Base-by-base conservation (phyloP, 2,113 vertebrate genomes). In the Cranoglanis bouderius region DNA sequence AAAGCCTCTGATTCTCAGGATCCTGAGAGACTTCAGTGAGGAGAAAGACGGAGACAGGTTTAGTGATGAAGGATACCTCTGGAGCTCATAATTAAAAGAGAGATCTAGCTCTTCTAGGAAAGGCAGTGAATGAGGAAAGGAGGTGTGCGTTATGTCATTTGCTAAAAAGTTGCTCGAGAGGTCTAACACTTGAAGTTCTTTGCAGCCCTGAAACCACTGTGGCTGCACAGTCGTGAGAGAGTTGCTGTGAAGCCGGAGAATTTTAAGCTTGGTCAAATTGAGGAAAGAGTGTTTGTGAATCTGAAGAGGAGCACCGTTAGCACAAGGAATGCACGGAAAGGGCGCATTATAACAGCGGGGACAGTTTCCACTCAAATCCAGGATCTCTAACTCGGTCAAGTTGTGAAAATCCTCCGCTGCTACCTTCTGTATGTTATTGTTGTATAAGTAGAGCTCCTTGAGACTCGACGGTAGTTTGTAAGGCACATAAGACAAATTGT, bases 361-460 rank as follows among this genome's bases (percentile, higher is more conserved):
- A 67, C 98, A 99, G 86, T 99, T 99, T 80, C 98, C 97, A 75
- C 97, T 98, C 4, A 99, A 93, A 86, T 99, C 98, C 1, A 99
- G 96, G 90, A 96, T 94, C 94, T 99, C 96, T 78, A 99, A 88
- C 57, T 96, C 94, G 1, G 90, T 89, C 90, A 99, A 92, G 87
- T 95, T 95, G 70, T 92, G 93, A 74, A 99, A 97, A 92, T 98
- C 97, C 5, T 95, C 57, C 13, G 95, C 90, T 19, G 91, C 90
- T 86, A 99, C 92, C 0, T 86, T 65, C 57, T 95, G 38, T 85
- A 99, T 97, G 63, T 94, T 93, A 63, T 99, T 99, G 82, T 99
- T 99, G 88, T 99, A 97, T 90, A 99, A 95, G 85, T 98, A 97
- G 32, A 99, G 87, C 92, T 98, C 95, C 59, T 88, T 97, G 88